Evolutionary conservation across 2,888 invertebrate species (phyloP).

Genomic region (Epistrophella euchroma): DNA sequence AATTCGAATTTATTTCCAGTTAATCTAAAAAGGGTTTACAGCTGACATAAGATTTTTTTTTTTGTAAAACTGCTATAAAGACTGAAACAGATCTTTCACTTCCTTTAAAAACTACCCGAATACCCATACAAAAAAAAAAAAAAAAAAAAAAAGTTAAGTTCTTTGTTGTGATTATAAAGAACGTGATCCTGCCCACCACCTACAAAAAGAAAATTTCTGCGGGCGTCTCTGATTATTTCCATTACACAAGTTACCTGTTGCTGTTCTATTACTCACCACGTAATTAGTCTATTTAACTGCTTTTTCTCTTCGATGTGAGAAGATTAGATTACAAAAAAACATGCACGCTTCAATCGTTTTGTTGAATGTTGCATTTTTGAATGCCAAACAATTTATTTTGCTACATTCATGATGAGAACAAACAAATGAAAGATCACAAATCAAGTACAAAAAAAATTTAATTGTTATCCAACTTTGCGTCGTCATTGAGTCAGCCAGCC

Average conservation of each 20-base stretch:
- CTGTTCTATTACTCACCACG: neutral
- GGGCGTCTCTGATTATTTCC: neutral
- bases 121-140: no score
- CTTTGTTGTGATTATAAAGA: no score
- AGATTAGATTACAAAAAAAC: neutral
- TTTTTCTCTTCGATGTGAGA: neutral
- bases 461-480: neutral
- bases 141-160: no score
- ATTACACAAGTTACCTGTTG: neutral
- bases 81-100: no score
- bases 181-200: no score
- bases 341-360: conserved; percentile 20
- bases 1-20: no score
- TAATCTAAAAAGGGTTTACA: no score
- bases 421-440: neutral
- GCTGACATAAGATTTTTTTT: no score
- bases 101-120: no score
- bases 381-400: neutral
- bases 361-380: neutral
- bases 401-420: neutral
- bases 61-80: no score
- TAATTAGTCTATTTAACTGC: neutral
- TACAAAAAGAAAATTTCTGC: no score
- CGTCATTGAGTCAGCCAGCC: neutral
- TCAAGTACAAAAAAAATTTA: neutral